Evolutionary conservation across 2,888 invertebrate species (phyloP), one percentile per base, ranked within the genome.

Genomic region (Plagiodera versicolora): DNA sequence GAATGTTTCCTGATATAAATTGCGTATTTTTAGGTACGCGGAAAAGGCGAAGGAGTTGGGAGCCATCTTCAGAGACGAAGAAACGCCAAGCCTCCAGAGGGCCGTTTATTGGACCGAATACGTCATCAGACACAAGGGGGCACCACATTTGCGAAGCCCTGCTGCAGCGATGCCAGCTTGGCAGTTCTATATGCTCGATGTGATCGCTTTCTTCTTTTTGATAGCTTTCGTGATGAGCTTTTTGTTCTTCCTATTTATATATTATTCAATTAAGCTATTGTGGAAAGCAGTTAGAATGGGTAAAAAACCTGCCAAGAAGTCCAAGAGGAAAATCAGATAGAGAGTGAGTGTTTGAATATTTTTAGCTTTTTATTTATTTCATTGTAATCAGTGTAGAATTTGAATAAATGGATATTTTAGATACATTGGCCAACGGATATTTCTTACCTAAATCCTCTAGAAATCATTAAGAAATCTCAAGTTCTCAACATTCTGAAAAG

Each of bases 31-130:
- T 60, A 71, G 71, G 44, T 71, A 69, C 55, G 30, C 57, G 8
- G 44, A 64, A n/a, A 69, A 62, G 48, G 67, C 66, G 17, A 28
- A 47, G 30, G 64, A 68, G 60, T 56, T 65, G 32, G 62, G 66
- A 5, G 60, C 63, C 14, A 65, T 71, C 20, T 63, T 66, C 14
- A 46, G 52, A 54, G 72, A 72, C 44, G 66, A 66, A 20, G 67
- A 69, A 35, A 56, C 61, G 1, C 35, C 67, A 5, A 63, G 67
- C 39, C 35, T 72, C 14, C 60, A 72, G 17, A 70, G 61, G 48
- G 70, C 70, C n/a, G 62, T 69, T 18, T 72, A 69, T 67, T 71
- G 73, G 71, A 70, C 65, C 11, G 72, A 72, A 51, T 69, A 72
- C 50, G 70, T 72, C 9, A 63, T 72, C 30, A 61, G 69, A n/a